phyloP scores from a whole-genome alignment of 2,888 invertebrate genomes.

The Cryptophagus acutangulus region DNA sequence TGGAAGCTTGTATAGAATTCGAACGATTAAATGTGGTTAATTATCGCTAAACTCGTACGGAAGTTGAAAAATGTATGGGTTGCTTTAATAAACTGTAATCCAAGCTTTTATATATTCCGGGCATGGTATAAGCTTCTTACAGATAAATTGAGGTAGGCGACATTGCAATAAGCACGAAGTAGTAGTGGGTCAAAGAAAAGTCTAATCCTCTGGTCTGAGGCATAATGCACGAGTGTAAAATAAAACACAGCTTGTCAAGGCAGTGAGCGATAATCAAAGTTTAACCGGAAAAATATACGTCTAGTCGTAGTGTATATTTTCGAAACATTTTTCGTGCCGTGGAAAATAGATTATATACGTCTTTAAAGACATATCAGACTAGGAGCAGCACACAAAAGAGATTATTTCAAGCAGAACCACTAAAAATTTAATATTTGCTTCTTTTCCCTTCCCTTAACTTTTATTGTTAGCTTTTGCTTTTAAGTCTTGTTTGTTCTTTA shows the following conservation, averaged over 20 bases:
- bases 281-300: not conserved
- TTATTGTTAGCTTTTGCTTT: constrained; percentile 1
- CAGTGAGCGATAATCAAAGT: not conserved
- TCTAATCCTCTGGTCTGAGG: not conserved
- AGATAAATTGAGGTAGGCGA: no score
- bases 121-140: no score
- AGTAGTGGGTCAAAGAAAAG: not conserved
- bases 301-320: not conserved
- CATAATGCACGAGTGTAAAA: constrained; percentile 2
- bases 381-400: constrained; percentile 6
- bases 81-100: no score
- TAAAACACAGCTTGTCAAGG: not conserved
- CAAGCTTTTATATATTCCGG: no score
- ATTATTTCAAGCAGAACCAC: constrained; percentile 16
- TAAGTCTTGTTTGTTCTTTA: not conserved
- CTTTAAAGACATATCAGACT: constrained; percentile 21
- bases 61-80: no score
- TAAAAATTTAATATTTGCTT: constrained; percentile 18
- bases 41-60: no score
- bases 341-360: constrained; percentile 23
- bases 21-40: no score
- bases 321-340: not conserved
- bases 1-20: no score
- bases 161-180: no score
- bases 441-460: constrained; percentile 1